phyloP scores from a whole-genome alignment of 92 coral and sea anemone species.

The Ricordea florida region DNA sequence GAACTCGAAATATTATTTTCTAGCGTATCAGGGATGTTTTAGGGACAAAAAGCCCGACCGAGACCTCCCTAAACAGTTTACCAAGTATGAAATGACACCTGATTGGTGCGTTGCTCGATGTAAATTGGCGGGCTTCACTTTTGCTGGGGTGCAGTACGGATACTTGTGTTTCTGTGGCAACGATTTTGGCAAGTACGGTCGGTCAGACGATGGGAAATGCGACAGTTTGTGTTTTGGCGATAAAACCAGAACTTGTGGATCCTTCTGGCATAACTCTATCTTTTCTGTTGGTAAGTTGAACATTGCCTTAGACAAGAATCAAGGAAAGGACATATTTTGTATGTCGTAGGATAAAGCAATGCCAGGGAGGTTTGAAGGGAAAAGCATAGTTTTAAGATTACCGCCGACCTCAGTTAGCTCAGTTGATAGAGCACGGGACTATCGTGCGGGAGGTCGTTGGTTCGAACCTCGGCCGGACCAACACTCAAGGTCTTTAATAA shows the following conservation, averaged over 20 bases:
- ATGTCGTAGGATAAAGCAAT: background rate
- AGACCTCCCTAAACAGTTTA: constrained; percentile 82
- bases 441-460: too few species aligned
- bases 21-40: constrained; percentile 94
- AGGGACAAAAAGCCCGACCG: constrained; percentile 87
- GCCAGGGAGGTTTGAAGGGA: too few species aligned
- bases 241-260: constrained; percentile 78
- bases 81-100: constrained; percentile 96
- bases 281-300: constrained; percentile 89
- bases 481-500: too few species aligned
- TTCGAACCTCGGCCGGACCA: too few species aligned
- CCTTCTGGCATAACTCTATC: constrained; percentile 97
- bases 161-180: constrained; percentile 98
- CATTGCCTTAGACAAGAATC: background rate
- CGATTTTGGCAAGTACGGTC: constrained; percentile 84
- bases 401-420: too few species aligned
- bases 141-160: constrained; percentile 95
- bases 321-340: background rate
- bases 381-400: too few species aligned
- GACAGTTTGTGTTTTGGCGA: constrained; percentile 92
- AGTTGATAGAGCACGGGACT: too few species aligned
- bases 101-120: constrained; percentile 98
- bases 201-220: constrained; percentile 74
- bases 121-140: constrained; percentile 86
- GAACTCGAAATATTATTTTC: background rate